phyloP scores from a whole-genome alignment of 2,797 vertebrate species.

The Xenentodon cancila region DNA sequence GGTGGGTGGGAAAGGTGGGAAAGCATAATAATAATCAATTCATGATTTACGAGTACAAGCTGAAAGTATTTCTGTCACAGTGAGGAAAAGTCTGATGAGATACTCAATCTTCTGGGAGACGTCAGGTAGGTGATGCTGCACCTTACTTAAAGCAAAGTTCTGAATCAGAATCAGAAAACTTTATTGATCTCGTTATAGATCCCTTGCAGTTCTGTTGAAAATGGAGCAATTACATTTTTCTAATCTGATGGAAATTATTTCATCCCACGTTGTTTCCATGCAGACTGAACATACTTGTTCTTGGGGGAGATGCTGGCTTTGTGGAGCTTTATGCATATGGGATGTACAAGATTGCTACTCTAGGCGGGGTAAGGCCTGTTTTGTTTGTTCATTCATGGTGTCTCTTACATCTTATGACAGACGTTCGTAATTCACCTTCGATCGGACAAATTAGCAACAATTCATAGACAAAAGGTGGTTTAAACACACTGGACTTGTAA shows the following conservation, averaged over 20 bases:
- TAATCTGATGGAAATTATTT: background rate
- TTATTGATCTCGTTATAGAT: too few species aligned
- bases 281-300: conserved; percentile 94
- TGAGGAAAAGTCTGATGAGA: conserved; percentile 99
- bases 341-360: conserved; percentile 96
- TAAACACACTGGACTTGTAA: too few species aligned
- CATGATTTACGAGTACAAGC: background rate
- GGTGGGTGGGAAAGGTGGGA: conserved; percentile 88
- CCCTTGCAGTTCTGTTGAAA: background rate
- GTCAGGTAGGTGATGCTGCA: conserved; percentile 84
- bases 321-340: conserved; percentile 98
- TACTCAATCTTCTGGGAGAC: conserved; percentile 96
- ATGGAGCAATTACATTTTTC: background rate
- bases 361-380: conserved; percentile 82
- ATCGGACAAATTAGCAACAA: too few species aligned
- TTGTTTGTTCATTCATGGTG: background rate
- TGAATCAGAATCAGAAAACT: too few species aligned
- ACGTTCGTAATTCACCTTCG: too few species aligned
- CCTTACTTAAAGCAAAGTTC: background rate
- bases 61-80: conserved; percentile 71
- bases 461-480: too few species aligned
- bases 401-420: background rate
- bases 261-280: background rate
- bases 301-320: conserved; percentile 90
- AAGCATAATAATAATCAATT: conserved; percentile 2